Evolutionary conservation across 2,113 vertebrate species (phyloP).

Genomic region (Atrichornis clamosus): DNA sequence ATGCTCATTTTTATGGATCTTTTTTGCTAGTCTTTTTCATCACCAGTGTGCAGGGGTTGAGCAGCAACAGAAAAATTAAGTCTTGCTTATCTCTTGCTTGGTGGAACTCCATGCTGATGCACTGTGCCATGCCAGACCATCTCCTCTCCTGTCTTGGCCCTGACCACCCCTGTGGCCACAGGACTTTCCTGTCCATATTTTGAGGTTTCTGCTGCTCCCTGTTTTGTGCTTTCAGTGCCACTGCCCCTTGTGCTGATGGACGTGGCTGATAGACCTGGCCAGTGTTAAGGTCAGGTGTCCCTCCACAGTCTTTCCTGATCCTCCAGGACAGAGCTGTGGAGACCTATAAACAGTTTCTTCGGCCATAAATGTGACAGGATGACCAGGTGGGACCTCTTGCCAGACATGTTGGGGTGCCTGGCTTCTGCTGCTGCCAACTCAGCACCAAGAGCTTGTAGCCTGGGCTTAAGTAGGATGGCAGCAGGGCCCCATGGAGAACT

Average conservation of each 20-base stretch:
- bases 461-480: background rate
- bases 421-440: background rate
- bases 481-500: accelerated
- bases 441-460: accelerated
- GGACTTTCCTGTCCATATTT: background rate
- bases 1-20: background rate
- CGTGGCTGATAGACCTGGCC: background rate
- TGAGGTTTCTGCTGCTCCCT: background rate
- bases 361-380: background rate
- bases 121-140: background rate
- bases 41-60: background rate
- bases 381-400: background rate
- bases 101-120: background rate
- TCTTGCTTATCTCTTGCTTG: background rate
- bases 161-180: background rate
- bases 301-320: background rate
- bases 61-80: background rate
- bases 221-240: background rate
- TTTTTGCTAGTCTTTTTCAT: background rate
- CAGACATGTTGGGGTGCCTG: background rate
- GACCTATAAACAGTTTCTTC: background rate
- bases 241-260: background rate
- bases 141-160: background rate
- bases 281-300: background rate
- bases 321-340: background rate